Evolutionary conservation across 2,113 vertebrate genomes (phyloP), one percentile per base, ranked within the genome.

Genomic region (Oceanites oceanicus): DNA sequence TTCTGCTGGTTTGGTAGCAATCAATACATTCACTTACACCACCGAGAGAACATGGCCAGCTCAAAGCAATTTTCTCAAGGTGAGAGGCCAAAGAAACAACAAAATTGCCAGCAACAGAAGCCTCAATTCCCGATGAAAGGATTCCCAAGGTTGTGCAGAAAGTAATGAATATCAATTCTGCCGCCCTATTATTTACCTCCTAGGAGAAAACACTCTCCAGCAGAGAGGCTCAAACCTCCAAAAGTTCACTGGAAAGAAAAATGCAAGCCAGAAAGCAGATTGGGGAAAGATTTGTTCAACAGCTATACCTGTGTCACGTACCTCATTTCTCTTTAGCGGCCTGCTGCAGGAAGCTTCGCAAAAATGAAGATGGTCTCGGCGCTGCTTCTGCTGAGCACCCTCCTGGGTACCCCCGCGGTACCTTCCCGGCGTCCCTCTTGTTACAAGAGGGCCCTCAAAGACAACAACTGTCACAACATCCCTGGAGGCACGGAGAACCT

Each of bases 381-480:
- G 4, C 81, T 95, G 36, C 13, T 98, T 32, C 95, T 98, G 58
- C 92, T 98, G 91, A 76, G 95, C 92, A 56, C 88, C 65, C 83
- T 99, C 58, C 74, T 97, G 29, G 90, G 78, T 8, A 47, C 45
- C 20, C 88, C 95, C 0, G 90, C 96, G 0, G 83, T 68, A 74
- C 98, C 98, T 17, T 85, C 97, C 47, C 96, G 15, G 44, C 98
- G 92, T 19, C 97, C 95, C 7, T 96, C 98, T 3, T 99, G 98
- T 73, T 98, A 98, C 97, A 98, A 97, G 96, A 98, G 98, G 87
- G 71, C 92, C 36, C 75, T 99, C 38, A 92, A 71, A 65, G 97
- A 97, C 50, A 95, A 87, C 80, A 94, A 90, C 91, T 99, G 98
- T 17, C 98, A 98, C 90, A 96, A 32, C 70, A 81, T 98, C 74